phyloP scores from a whole-genome alignment of 2,113 vertebrate species.

The Elanoides forficatus region DNA sequence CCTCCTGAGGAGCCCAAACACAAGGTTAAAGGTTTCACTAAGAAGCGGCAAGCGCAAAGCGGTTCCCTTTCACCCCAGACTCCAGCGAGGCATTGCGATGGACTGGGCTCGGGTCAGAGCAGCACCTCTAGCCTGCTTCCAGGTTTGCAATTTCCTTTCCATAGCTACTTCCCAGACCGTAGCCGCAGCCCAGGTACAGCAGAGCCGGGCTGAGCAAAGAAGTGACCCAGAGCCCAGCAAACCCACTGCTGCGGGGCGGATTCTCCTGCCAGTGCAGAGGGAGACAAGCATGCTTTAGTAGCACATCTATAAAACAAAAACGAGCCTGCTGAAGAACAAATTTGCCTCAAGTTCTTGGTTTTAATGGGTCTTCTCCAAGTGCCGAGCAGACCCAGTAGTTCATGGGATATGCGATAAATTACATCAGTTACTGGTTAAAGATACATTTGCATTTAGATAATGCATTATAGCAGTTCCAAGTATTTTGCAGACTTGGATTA shows the following conservation, averaged over 20 bases:
- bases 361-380: neutral
- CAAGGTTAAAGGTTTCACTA: neutral
- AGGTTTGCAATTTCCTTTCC: neutral
- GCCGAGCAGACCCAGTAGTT: neutral
- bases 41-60: neutral
- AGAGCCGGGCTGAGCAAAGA: conserved; percentile 31
- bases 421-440: neutral
- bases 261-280: neutral
- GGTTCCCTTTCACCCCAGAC: neutral
- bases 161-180: neutral
- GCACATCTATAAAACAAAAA: neutral
- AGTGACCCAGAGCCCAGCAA: rapidly evolving
- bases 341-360: neutral
- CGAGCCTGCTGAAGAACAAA: neutral
- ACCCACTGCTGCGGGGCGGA: rapidly evolving
- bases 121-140: neutral
- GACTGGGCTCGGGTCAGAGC: rapidly evolving
- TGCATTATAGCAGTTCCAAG: neutral
- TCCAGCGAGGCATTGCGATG: neutral
- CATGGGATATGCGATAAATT: neutral
- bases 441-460: neutral
- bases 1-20: neutral
- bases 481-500: neutral
- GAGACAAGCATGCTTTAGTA: neutral
- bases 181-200: neutral